These are phyloP conservation scores for Polydrusus tereticollis DNA, from an alignment of 2,888 invertebrate species.

Conservation along the genomic window DNA sequence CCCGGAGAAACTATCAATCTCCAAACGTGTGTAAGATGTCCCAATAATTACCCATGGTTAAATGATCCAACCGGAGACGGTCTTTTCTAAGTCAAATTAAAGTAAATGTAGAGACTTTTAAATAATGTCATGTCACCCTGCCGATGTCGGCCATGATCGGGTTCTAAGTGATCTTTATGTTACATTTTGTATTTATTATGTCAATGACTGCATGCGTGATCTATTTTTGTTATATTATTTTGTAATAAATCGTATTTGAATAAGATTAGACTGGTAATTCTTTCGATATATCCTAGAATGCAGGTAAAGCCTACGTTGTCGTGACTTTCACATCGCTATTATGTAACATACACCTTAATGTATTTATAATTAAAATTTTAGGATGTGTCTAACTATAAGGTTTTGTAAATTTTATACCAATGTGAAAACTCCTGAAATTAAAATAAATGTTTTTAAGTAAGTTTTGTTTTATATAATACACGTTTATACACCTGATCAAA, in stretches of 20 bases:
- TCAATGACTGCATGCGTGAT: constrained; percentile 64
- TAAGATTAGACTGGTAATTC: constrained; percentile 61
- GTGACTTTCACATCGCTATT: constrained; percentile 56
- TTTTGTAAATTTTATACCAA: constrained; percentile 40
- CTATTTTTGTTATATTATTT: constrained; percentile 61
- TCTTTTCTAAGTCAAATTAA: constrained; percentile 79
- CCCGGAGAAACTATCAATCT: constrained; percentile 95
- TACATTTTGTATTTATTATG: constrained; percentile 62
- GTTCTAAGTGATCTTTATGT: constrained; percentile 54
- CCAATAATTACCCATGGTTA: constrained; percentile 95
- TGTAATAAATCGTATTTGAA: constrained; percentile 59
- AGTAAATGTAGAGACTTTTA: constrained; percentile 57
- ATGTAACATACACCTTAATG: constrained; percentile 59
- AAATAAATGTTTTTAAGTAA: constrained; percentile 35
- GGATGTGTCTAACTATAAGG: constrained; percentile 36
- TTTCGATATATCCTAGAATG: constrained; percentile 45
- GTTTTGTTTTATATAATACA: neutral
- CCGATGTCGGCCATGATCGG: constrained; percentile 50
- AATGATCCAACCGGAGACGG: constrained; percentile 92
- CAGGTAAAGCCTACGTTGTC: constrained; percentile 48
- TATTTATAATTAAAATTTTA: constrained; percentile 55
- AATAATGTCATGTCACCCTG: constrained; percentile 56
- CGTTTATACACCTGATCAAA: neutral
- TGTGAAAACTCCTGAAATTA: constrained; percentile 30
- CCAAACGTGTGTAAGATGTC: constrained; percentile 93